Conservation (phyloP, 2,113 vertebrate species). For the Miniopterus natalensis region DNA sequence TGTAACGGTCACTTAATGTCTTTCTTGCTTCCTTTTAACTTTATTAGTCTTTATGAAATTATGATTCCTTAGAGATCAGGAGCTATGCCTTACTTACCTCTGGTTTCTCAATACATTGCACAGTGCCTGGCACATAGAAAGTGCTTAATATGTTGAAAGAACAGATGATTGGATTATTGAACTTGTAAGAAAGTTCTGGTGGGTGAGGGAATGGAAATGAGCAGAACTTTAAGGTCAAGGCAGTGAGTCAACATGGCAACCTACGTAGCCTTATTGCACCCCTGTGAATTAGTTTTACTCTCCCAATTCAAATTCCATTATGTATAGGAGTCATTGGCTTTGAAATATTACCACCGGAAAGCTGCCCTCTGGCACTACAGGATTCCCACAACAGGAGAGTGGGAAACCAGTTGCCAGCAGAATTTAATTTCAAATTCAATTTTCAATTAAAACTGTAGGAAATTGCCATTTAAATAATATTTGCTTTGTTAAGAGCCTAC, state of each 20-base stretch:
- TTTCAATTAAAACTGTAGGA: constrained; percentile 79
- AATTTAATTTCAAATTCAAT: constrained; percentile 59
- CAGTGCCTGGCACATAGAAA: neutral
- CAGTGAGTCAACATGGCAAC: constrained; percentile 8
- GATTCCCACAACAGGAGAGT: constrained; percentile 61
- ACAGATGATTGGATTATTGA: neutral
- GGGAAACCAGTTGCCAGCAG: constrained; percentile 28
- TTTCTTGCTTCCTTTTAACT: constrained; percentile 46
- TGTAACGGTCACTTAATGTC: neutral
- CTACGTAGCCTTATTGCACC: neutral
- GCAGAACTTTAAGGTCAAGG: constrained; percentile 30
- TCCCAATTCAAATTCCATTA: constrained; percentile 68
- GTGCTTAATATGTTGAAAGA: neutral
- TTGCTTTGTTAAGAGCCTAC: constrained; percentile 65
- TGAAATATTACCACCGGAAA: constrained; percentile 67
- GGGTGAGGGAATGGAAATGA: constrained; percentile 42
- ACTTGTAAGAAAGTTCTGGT: neutral
- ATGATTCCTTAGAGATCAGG: neutral
- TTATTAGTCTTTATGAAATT: neutral
- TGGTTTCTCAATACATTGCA: neutral
- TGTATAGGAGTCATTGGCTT: constrained; percentile 56
- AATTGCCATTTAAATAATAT: constrained; percentile 71
- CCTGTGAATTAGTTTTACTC: constrained; percentile 64
- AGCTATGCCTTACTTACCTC: neutral
- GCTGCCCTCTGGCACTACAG: constrained; percentile 4